These are phyloP conservation scores for Betta splendens DNA, from an alignment of 2,797 vertebrate species.

Conservation along the genomic window DNA sequence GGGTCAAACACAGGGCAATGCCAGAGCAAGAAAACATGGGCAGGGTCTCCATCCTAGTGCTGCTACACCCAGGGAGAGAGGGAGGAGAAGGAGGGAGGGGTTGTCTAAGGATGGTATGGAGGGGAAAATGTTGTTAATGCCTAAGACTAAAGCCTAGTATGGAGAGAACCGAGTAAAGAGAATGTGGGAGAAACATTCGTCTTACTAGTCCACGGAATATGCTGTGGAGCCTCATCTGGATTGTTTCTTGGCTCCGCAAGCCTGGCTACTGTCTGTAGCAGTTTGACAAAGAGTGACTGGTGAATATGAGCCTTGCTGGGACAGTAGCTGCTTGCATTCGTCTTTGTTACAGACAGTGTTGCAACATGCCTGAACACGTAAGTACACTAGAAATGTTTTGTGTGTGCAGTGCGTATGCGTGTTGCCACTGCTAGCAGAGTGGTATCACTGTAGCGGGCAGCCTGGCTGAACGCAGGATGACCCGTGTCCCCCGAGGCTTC, in stretches of 20 bases:
- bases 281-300: conserved; percentile 42
- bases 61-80: conserved; percentile 43
- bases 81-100: conserved; percentile 48
- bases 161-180: conserved; percentile 34
- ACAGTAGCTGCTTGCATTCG: conserved; percentile 35
- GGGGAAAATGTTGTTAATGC: conserved; percentile 37
- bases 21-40: conserved; percentile 70
- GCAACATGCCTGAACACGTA: conserved; percentile 62
- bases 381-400: conserved; percentile 40
- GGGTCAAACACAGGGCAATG: conserved; percentile 76
- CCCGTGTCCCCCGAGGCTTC: conserved; percentile 80
- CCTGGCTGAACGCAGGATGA: conserved; percentile 79
- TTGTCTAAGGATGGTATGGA: conserved; percentile 39
- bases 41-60: conserved; percentile 57
- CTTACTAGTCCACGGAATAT: conserved; percentile 33
- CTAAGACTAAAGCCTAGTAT: conserved; percentile 43
- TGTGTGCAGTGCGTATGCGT: conserved; percentile 20
- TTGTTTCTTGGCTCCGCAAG: conserved; percentile 35
- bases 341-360: conserved; percentile 32
- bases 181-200: conserved; percentile 47
- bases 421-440: conserved; percentile 47
- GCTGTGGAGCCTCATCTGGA: conserved; percentile 16
- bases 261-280: conserved; percentile 15
- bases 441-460: conserved; percentile 53
- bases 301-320: conserved; percentile 41